These are phyloP conservation scores for Natrix natrix DNA, from an alignment of 2,797 vertebrate genomes.

Conservation along the genomic window DNA sequence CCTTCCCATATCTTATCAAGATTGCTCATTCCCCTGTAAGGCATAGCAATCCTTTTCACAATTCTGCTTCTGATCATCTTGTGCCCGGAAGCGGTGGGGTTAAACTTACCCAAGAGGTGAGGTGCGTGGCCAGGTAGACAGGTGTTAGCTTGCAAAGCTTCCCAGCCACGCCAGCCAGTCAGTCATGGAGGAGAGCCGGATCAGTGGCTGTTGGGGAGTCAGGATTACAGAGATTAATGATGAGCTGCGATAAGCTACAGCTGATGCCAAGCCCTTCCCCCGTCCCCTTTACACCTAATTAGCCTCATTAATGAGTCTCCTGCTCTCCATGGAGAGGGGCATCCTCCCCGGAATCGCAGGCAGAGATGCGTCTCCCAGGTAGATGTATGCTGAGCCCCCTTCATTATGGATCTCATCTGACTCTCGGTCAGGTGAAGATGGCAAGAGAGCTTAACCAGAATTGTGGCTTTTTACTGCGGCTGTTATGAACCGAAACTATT, in stretches of 20 bases:
- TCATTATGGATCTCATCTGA: constrained; percentile 83
- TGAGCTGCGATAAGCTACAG: constrained; percentile 85
- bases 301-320: constrained; percentile 88
- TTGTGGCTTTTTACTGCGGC: constrained; percentile 68
- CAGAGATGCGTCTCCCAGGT: constrained; percentile 85
- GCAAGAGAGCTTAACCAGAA: constrained; percentile 59
- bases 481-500: constrained; percentile 43
- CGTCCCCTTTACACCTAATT: constrained; percentile 96
- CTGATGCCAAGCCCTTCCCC: constrained; percentile 84
- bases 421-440: constrained; percentile 55
- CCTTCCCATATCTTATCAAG: too few relatives aligned
- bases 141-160: constrained; percentile 73
- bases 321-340: constrained; percentile 81
- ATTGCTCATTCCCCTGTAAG: background rate
- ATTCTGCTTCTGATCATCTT: background rate
- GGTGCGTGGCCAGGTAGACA: constrained; percentile 73
- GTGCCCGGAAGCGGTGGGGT: constrained; percentile 65
- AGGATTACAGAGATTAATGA: constrained; percentile 96
- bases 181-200: constrained; percentile 78
- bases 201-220: constrained; percentile 86
- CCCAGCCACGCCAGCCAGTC: constrained; percentile 63
- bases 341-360: constrained; percentile 81
- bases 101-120: constrained; percentile 63
- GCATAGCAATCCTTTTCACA: background rate
- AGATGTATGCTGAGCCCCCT: constrained; percentile 76